Evolutionary conservation across 2,797 vertebrate genomes (phyloP), one percentile per base, ranked within the genome.

Genomic region (Channallabes apus): DNA sequence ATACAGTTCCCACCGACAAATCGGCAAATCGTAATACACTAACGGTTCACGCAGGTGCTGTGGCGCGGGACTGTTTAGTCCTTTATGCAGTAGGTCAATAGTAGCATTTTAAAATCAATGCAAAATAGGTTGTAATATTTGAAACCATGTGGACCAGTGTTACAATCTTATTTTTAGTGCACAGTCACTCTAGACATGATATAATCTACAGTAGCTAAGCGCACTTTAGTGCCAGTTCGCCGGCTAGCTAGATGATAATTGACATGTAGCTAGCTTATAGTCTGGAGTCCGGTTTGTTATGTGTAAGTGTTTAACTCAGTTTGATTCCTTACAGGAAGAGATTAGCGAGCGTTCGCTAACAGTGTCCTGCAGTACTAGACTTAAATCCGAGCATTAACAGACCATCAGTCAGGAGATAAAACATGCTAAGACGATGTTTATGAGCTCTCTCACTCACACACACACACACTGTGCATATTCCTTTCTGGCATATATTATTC

Each of bases 401-500:
- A 56, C 29, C 22, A 24, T 69, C 56, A n/a, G 46, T 71, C 56
- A 62, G 59, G 24, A 71, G 22, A n/a, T 35, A 62, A 51, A 59
- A 64, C 35, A 58, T 22, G 41, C 8, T 46, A 46, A 46, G 41
- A 46, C 41, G 9, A 46, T 9, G 41, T 9, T 46, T 2, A 8
- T 46, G 41, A 8, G 41, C 41, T n/a, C 11, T 27, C 62, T 20
- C 29, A 86, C 80, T 35, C 80, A 80, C 41, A 84, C 69, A 83
- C 67, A 68, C 27, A 75, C 32, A 84, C 71, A 84, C 41, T 51
- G 59, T 77, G 72, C 68, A 84, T 85, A 62, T 84, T 84, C 69
- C 86, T 87, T 85, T 85, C 75, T 32, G 67, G 61, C 58, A 88
- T 88, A 82, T 77, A 85, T 90, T 89, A 84, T 85, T 90, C 86